These are phyloP conservation scores for Pinna nobilis DNA, from an alignment of 1,140 invertebrate genomes.

Conservation along the genomic window DNA sequence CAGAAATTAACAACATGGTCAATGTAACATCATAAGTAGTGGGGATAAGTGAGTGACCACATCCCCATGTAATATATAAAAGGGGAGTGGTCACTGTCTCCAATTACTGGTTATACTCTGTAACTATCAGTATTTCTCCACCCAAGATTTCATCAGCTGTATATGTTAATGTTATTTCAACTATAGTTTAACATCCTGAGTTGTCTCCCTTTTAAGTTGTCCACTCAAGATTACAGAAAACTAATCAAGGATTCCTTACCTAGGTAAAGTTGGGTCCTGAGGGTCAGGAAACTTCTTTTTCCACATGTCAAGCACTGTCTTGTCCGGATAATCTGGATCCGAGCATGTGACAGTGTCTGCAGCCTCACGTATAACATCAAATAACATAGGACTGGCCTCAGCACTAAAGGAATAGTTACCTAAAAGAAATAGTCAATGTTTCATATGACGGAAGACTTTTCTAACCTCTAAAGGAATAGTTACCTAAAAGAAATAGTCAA, in stretches of 20 bases:
- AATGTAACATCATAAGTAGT: constrained; percentile 63
- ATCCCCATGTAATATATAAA: constrained; percentile 69
- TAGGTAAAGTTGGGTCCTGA: constrained; percentile 41
- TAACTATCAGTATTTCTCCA: not conserved
- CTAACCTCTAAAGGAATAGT: constrained; percentile 64
- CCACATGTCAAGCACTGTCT: constrained; percentile 60
- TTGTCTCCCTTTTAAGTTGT: not conserved
- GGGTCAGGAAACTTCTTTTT: constrained; percentile 40
- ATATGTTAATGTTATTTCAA: not conserved
- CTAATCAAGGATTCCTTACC: constrained; percentile 27
- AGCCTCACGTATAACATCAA: constrained; percentile 61
- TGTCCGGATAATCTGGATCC: constrained; percentile 41
- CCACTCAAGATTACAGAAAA: not conserved
- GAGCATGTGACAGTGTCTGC: constrained; percentile 54
- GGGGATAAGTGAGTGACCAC: constrained; percentile 62
- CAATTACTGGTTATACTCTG: constrained; percentile 3
- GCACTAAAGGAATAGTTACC: constrained; percentile 67
- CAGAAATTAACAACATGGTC: not conserved
- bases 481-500: no score
- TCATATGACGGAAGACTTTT: constrained; percentile 62
- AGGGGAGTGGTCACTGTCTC: constrained; percentile 68
- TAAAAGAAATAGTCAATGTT: constrained; percentile 42
- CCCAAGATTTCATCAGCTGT: not conserved
- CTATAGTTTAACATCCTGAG: not conserved
- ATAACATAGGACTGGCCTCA: constrained; percentile 62